Evolutionary conservation across 1,140 invertebrate species (phyloP), one percentile per base, ranked within the genome.

Genomic region (Psilanteris sp.): DNA sequence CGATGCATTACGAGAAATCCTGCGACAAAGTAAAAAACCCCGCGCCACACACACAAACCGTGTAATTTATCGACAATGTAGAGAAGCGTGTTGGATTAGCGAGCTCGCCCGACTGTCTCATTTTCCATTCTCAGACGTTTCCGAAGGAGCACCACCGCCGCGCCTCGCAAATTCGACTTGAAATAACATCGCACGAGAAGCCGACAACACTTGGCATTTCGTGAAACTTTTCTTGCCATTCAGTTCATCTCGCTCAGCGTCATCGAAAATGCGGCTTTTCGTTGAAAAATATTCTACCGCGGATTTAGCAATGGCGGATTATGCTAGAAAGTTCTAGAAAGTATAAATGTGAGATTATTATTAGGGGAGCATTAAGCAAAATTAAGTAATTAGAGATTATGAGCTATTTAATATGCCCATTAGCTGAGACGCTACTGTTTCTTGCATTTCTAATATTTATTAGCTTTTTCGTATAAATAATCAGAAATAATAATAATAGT

Each of bases 1-100:
- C 54, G 67, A 31, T 77, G 74, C 74, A 71, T 77, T 72, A 67
- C 61, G 61, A 55, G 74, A 72, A 72, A 71, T 76, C 64, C 74
- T 43, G 24, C 29, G 34, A 54, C 55, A 62, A 41, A 46, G 59
- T 57, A 50, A 54, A 46, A 61, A 61, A 54, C 29, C 50, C 15
- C 20, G 34, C 52, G 26, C 11, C n/a, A n/a, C n/a, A n/a, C 48
- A 22, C 39, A 41, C 44, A 67, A 55, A 57, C 31, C 50, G 36
- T 62, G 15, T 70, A 76, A 70, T 76, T 70, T 76, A 64, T 70
- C 64, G 72, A 64, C 64, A 75, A 32, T 48, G 61, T 39, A 26
- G 20, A 44, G 26, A 27, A 34, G 11, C 24, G 61, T 36, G 20
- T 32, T 32, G 32, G 50, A 59, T 59, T 61, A 64, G 41, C 14